These are phyloP conservation scores for Pinna nobilis DNA, from an alignment of 1,140 invertebrate species.

Conservation along the genomic window DNA sequence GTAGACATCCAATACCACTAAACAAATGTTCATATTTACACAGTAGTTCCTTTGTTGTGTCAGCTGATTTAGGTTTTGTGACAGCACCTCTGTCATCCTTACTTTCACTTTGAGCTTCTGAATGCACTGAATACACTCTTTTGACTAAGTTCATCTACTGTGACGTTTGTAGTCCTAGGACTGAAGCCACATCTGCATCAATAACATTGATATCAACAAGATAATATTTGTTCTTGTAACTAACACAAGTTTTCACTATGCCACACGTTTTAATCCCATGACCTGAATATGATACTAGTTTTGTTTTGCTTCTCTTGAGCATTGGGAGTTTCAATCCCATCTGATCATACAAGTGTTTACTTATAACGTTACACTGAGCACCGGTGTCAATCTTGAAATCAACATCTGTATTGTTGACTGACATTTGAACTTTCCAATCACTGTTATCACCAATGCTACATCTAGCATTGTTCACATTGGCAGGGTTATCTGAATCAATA, in stretches of 20 bases:
- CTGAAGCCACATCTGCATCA: constrained; percentile 1
- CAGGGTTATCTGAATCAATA: too few species aligned
- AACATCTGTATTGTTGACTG: constrained; percentile 9
- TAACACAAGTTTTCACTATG: not conserved
- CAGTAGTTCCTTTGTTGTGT: constrained; percentile 6
- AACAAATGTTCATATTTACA: constrained; percentile 40
- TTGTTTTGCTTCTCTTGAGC: constrained; percentile 4
- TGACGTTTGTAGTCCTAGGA: constrained; percentile 2
- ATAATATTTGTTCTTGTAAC: constrained; percentile 14
- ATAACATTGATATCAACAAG: not conserved
- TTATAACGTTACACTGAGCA: constrained; percentile 19
- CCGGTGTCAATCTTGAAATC: constrained; percentile 24
- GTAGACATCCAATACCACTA: constrained; percentile 29
- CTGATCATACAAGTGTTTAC: not conserved
- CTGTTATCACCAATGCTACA: too few species aligned
- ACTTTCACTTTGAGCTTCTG: too few species aligned
- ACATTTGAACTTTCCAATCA: not conserved
- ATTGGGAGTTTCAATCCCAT: too few species aligned
- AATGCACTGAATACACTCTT: constrained; percentile 14
- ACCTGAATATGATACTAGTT: constrained; percentile 19
- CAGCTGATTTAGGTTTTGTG: constrained; percentile 3
- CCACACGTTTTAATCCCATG: constrained; percentile 22
- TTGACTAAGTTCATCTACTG: constrained; percentile 11
- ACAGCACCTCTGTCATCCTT: too few species aligned
- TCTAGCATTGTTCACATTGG: too few species aligned